Evolutionary conservation across 2,888 invertebrate species (phyloP).

Genomic region (Ennomos erosarius): DNA sequence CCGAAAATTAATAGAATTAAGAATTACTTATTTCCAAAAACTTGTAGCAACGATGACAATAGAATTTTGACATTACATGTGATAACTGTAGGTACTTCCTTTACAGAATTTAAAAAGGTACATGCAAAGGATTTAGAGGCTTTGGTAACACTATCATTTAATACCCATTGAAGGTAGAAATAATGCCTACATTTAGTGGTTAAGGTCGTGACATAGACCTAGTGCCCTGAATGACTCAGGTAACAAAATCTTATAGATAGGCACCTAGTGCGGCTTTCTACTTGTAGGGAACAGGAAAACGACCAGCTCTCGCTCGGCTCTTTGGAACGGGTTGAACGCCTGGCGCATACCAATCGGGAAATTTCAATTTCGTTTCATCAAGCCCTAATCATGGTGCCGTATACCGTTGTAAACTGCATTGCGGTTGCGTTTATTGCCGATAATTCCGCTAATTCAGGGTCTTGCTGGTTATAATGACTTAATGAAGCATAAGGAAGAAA

Average conservation of each 20-base stretch:
- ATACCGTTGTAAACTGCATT: conserved; percentile 12
- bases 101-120: too few species aligned
- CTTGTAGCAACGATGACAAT: too few species aligned
- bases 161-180: conserved; percentile 6
- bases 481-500: conserved; percentile 10
- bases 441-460: conserved; percentile 5
- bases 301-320: conserved; percentile 55
- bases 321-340: conserved; percentile 43
- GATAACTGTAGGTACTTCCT: too few species aligned
- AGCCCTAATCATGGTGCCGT: conserved; percentile 36
- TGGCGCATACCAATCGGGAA: conserved; percentile 66
- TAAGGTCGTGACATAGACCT: conserved; percentile 20
- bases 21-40: too few species aligned
- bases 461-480: conserved; percentile 7
- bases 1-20: too few species aligned
- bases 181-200: conserved; percentile 3
- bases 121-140: conserved; percentile 11
- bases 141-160: conserved; percentile 6
- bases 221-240: conserved; percentile 27
- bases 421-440: conserved; percentile 14
- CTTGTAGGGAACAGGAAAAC: conserved; percentile 69
- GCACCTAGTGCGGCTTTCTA: conserved; percentile 47
- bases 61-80: too few species aligned
- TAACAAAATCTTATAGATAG: conserved; percentile 25
- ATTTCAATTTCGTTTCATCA: conserved; percentile 51